Conservation (phyloP, 1,140 invertebrate species). For the Leptonema lineaticorne region DNA sequence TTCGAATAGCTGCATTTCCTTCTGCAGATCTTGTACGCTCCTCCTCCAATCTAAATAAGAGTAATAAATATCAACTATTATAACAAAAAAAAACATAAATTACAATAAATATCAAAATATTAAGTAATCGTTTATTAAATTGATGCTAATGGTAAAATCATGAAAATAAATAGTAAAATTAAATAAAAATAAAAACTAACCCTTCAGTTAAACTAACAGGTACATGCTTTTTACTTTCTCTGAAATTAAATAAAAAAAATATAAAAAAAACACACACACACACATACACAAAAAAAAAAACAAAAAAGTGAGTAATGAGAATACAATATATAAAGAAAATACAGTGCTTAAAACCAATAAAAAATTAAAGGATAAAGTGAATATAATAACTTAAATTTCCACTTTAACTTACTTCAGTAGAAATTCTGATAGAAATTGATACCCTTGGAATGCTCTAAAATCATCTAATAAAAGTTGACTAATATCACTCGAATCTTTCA, state of each 20-base stretch:
- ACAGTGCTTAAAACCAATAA: slow-evolving; percentile 27
- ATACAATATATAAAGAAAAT: slow-evolving; percentile 19
- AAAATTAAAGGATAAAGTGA: slow-evolving; percentile 1
- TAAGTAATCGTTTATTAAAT: too few relatives aligned
- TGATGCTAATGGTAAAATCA: too few relatives aligned
- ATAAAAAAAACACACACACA: too few relatives aligned
- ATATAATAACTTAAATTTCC: too few relatives aligned
- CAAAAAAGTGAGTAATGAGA: slow-evolving; percentile 37
- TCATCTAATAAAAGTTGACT: slow-evolving; percentile 94
- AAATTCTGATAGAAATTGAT: slow-evolving; percentile 92
- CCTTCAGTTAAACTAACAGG: slow-evolving; percentile 7
- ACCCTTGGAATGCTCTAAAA: slow-evolving; percentile 92
- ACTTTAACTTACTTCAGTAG: slow-evolving; percentile 85
- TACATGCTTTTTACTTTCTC: slow-evolving; percentile 20
- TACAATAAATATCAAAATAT: too few relatives aligned
- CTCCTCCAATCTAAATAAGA: slow-evolving; percentile 68
- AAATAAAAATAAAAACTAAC: slow-evolving; percentile 44
- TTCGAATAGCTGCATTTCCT: slow-evolving; percentile 85
- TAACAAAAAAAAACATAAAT: slow-evolving; percentile 40
- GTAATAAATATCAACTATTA: background rate
- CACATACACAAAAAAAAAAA: slow-evolving; percentile 28
- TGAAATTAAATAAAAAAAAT: slow-evolving; percentile 24
- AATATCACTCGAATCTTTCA: slow-evolving; percentile 97
- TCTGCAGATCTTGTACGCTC: slow-evolving; percentile 71
- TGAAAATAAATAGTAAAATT: too few relatives aligned